These are phyloP conservation scores for Microchirus variegatus DNA, from an alignment of 2,797 vertebrate genomes.

Conservation along the genomic window DNA sequence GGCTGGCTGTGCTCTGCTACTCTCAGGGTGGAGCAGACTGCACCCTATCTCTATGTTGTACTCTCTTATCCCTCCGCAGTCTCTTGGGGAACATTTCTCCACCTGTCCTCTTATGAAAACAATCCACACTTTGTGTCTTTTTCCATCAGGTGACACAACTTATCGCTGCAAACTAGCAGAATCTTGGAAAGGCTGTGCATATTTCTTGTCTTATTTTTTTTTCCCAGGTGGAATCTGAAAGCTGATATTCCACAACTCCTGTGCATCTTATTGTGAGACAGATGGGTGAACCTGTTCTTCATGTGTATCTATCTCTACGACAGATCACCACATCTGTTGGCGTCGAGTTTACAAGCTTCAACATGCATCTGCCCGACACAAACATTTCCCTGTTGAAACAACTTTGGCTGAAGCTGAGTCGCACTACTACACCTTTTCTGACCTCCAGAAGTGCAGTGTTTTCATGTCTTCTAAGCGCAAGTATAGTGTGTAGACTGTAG, in stretches of 20 bases:
- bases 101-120: conserved; percentile 12
- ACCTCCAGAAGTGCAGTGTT: neutral
- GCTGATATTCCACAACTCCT: conserved; percentile 22
- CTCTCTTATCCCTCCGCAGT: conserved; percentile 22
- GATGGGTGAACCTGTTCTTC: conserved; percentile 54
- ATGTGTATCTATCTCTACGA: conserved; percentile 15
- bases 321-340: conserved; percentile 21
- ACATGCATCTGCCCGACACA: conserved; percentile 30
- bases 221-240: conserved; percentile 28
- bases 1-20: conserved; percentile 52
- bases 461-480: too few species aligned
- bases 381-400: conserved; percentile 25
- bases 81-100: conserved; percentile 22
- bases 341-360: conserved; percentile 45
- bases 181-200: conserved; percentile 4
- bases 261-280: conserved; percentile 32
- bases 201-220: conserved; percentile 9
- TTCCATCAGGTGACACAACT: conserved; percentile 31
- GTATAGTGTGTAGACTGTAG: too few species aligned
- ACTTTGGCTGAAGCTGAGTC: conserved; percentile 21
- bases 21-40: conserved; percentile 56
- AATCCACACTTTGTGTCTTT: conserved; percentile 3
- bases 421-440: conserved; percentile 7
- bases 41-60: conserved; percentile 34
- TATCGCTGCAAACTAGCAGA: conserved; percentile 23